Evolutionary conservation across 1,140 invertebrate species (phyloP).

Genomic region (Penaeus vannamei): DNA sequence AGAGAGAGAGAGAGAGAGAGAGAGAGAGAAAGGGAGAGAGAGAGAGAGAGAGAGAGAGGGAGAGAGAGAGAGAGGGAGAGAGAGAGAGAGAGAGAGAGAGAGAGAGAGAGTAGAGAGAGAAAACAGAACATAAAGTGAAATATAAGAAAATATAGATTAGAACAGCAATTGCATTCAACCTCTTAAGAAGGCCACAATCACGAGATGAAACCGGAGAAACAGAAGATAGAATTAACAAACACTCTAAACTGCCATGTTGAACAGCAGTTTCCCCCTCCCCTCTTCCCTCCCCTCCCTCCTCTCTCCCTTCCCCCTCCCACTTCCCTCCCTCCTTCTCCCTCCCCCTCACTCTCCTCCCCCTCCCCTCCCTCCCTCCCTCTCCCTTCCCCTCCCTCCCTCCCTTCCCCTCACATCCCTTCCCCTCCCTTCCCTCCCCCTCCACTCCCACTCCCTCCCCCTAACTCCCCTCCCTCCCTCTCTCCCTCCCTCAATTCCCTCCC

Average conservation of each 20-base stretch:
- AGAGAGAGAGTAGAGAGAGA: not conserved
- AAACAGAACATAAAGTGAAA: not conserved
- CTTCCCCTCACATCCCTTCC: not conserved
- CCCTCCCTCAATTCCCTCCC: not conserved
- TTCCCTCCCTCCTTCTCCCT: not conserved
- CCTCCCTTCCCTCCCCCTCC: not conserved
- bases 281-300: not conserved
- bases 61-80: not conserved
- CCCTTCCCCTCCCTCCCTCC: not conserved
- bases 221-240: too few species aligned
- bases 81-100: too few species aligned
- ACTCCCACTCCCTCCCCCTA: not conserved
- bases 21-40: not conserved
- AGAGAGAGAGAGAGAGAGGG: not conserved
- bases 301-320: not conserved
- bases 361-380: conserved; percentile 11
- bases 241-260: too few species aligned
- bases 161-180: too few species aligned
- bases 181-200: too few species aligned
- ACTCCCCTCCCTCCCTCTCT: not conserved
- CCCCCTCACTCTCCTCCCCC: not conserved
- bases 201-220: too few species aligned
- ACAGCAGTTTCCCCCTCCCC: not conserved
- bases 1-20: not conserved
- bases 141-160: not conserved